Evolutionary conservation across 64 coral and sea anemone genomes (phyloP).

Genomic region (Montipora efflorescens): DNA sequence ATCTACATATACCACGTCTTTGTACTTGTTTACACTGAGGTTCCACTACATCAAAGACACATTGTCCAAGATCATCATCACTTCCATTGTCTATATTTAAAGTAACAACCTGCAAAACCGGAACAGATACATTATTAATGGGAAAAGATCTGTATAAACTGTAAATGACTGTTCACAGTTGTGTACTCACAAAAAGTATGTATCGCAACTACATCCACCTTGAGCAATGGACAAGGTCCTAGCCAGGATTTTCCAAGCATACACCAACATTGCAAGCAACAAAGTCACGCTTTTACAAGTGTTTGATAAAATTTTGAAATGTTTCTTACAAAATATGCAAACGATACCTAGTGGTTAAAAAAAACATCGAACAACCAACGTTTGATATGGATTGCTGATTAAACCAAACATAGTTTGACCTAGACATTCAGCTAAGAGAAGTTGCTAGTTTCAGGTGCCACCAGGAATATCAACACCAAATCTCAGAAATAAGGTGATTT

Average conservation of each 20-base stretch:
- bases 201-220: background rate
- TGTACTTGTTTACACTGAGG: slow-evolving; percentile 26
- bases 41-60: slow-evolving; percentile 7
- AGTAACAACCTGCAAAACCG: background rate
- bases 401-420: background rate
- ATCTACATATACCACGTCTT: background rate
- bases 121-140: background rate
- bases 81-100: background rate
- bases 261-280: background rate
- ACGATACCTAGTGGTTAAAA: background rate
- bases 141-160: background rate
- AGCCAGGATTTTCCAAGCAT: background rate
- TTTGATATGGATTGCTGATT: background rate
- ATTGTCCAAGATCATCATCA: slow-evolving; percentile 31
- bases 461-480: background rate
- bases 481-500: background rate
- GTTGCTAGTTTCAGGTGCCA: background rate
- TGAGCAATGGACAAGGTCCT: background rate
- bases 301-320: slow-evolving; percentile 6
- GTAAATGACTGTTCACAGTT: too few species aligned
- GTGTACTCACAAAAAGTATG: too few species aligned
- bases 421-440: background rate
- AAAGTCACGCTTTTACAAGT: background rate
- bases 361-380: background rate
- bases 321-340: background rate